Conservation (phyloP, 2,113 vertebrate species). For the Xyrauchen texanus region DNA sequence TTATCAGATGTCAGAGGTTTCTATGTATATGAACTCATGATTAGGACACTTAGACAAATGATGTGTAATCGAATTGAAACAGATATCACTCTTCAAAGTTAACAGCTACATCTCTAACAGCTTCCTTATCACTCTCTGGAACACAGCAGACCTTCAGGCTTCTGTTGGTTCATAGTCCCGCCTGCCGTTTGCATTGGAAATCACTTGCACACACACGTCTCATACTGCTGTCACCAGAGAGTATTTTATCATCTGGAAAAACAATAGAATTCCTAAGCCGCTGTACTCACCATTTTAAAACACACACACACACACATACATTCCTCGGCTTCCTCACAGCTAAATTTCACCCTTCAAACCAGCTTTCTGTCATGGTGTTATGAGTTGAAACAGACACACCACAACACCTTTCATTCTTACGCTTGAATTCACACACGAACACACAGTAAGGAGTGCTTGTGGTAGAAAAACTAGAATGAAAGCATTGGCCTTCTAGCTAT, state of each 20-base stretch:
- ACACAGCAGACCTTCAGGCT: neutral
- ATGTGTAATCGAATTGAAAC: too few relatives aligned
- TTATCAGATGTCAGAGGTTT: too few relatives aligned
- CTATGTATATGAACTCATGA: too few relatives aligned
- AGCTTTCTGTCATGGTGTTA: conserved; percentile 34
- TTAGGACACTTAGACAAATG: neutral
- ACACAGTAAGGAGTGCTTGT: neutral
- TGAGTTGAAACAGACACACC: conserved; percentile 13
- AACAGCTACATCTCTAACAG: neutral
- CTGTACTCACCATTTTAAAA: too few relatives aligned
- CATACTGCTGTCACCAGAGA: too few relatives aligned
- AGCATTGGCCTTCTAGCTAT: neutral
- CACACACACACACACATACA: conserved; percentile 19
- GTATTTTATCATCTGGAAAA: too few relatives aligned
- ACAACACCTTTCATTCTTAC: conserved; percentile 37
- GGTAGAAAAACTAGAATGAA: conserved; percentile 20
- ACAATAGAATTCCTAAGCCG: too few relatives aligned
- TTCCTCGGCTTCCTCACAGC: neutral
- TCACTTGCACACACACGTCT: neutral
- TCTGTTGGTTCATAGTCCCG: conserved; percentile 5
- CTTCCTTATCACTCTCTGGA: neutral
- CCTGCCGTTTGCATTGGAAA: conserved; percentile 33
- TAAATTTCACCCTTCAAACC: conserved; percentile 48
- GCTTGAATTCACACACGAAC: conserved; percentile 36
- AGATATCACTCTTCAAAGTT: neutral